Base-by-base conservation (phyloP, 2,113 vertebrate species). In the Aplodontia rufa region DNA sequence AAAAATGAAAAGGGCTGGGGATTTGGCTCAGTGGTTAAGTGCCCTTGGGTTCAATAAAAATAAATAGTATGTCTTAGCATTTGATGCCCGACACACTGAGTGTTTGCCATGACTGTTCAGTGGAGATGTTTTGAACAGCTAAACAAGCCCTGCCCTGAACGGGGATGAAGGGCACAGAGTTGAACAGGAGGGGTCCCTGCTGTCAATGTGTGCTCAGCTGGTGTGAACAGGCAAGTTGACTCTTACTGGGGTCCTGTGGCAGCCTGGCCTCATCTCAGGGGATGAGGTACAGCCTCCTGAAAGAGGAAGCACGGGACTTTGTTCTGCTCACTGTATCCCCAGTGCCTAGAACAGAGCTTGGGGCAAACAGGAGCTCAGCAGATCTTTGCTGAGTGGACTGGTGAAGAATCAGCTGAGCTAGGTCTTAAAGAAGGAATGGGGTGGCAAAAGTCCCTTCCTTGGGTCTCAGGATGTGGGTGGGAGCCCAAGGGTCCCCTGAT, bases 151-250 rank as follows among this genome's bases (percentile, higher is more conserved):
- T 58, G 60, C n/a, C 35, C 17, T 3, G 3, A 24, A 0, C 24
- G 40, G 28, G 17, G 30, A 28, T 0, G 2, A 2, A 74, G 49
- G 71, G n/a, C 5, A 5, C 10, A 1, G 76, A 28, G 28, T 9
- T 32, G 62, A 49, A 12, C 8, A 2, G n/a, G n/a, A 5, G 0
- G 0, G 37, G 20, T 11, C 22, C 47, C 30, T 75, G 78, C 58
- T 16, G 10, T 60, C 32, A 7, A 2, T 4, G 4, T 7, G 62
- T 42, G 24, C 58, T n/a, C 30, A 37, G 75, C 10, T 2, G 13
- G 9, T 11, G n/a, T 32, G 55, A 32, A 84, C 76, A 35, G 64
- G 60, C 17, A 19, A 22, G 62, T 2, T 22, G 76, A 5, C 69
- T 42, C 12, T 26, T 19, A 24, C 9, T 19, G 40, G 7, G 8